phyloP scores from a whole-genome alignment of 2,797 vertebrate species.

The Sciurus vulgaris region DNA sequence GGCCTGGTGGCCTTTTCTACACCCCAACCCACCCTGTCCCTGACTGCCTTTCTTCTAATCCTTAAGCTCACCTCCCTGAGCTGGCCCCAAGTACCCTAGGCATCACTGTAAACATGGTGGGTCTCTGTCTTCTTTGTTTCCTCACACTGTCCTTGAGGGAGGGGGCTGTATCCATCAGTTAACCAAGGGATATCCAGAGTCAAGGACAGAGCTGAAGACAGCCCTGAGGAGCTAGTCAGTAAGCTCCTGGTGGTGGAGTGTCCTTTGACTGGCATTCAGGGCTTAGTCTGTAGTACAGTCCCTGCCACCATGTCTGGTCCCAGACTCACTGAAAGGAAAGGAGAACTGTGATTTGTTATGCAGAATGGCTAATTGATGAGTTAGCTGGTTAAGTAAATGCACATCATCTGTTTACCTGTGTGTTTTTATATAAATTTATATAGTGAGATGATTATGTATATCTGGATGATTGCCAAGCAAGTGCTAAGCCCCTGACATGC shows the following conservation, averaged over 20 bases:
- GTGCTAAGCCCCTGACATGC: rapidly evolving
- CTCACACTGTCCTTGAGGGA: background rate
- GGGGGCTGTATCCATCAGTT: background rate
- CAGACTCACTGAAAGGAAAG: background rate
- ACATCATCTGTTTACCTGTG: background rate
- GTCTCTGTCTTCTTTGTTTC: background rate
- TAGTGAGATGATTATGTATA: background rate
- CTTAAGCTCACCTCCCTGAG: background rate
- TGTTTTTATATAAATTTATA: background rate
- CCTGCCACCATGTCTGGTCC: rapidly evolving
- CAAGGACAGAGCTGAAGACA: background rate
- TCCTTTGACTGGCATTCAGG: background rate
- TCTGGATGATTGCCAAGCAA: background rate
- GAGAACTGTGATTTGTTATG: background rate
- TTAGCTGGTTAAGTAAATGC: background rate
- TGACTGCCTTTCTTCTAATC: background rate
- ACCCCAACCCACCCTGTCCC: background rate
- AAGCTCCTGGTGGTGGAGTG: rapidly evolving
- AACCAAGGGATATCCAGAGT: rapidly evolving
- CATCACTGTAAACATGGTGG: no score
- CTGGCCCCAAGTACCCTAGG: rapidly evolving
- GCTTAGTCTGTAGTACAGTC: rapidly evolving
- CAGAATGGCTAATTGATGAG: background rate
- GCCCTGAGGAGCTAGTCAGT: rapidly evolving
- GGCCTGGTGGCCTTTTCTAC: background rate